Conservation (phyloP, 2,113 vertebrate species). For the Acanthochromis polyacanthus region DNA sequence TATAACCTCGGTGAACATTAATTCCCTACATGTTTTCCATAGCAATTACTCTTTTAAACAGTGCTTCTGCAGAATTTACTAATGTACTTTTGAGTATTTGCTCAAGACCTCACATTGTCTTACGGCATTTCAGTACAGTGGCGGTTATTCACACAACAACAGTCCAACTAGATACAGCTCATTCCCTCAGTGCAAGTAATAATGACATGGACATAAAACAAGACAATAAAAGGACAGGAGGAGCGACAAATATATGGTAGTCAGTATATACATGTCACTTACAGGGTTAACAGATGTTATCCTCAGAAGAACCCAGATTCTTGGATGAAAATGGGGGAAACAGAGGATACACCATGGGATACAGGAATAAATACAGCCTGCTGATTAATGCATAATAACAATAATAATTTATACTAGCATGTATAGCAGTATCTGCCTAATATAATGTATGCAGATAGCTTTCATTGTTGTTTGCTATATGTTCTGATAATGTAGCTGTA, state of each 20-base stretch:
- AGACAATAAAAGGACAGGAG: conserved; percentile 30
- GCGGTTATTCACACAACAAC: conserved; percentile 40
- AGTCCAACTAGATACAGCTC: conserved; percentile 17
- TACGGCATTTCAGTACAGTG: conserved; percentile 30
- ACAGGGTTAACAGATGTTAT: too few relatives aligned
- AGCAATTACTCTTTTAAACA: conserved; percentile 34
- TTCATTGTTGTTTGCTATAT: conserved; percentile 68
- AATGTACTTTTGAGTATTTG: too few relatives aligned
- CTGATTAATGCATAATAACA: conserved; percentile 70
- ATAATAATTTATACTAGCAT: conserved; percentile 74
- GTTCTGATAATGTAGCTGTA: conserved; percentile 53
- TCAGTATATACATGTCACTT: conserved; percentile 68
- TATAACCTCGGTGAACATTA: too few relatives aligned
- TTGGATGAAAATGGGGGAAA: conserved; percentile 50
- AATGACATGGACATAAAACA: too few relatives aligned
- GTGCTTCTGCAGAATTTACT: too few relatives aligned
- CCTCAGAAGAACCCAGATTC: too few relatives aligned
- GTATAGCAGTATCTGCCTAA: conserved; percentile 69
- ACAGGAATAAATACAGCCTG: conserved; percentile 82
- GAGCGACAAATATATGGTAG: conserved; percentile 46
- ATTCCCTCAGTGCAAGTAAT: conserved; percentile 53
- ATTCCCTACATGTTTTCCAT: conserved; percentile 14
- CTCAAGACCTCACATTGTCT: conserved; percentile 14
- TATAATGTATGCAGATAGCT: conserved; percentile 63
- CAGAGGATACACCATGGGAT: conserved; percentile 60